These are phyloP conservation scores for Argya squamiceps DNA, from an alignment of 2,797 vertebrate species.

Conservation along the genomic window DNA sequence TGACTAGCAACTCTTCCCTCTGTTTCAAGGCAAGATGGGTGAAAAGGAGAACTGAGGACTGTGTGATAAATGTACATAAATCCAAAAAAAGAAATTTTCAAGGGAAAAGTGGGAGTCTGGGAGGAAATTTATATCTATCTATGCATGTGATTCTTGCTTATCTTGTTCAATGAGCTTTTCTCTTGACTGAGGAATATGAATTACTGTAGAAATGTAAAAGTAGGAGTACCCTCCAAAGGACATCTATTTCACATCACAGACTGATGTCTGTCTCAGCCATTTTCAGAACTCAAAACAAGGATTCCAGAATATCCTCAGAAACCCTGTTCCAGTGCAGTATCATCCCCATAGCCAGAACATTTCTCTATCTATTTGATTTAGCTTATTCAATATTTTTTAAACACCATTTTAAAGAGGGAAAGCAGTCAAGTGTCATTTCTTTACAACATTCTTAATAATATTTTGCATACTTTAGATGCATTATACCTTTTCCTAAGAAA, in stretches of 20 bases:
- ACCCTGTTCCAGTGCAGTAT: not conserved
- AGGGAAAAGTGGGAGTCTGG: not conserved
- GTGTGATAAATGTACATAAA: not conserved
- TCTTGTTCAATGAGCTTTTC: not conserved
- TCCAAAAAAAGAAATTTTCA: not conserved
- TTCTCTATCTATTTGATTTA: not conserved
- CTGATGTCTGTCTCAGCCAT: conserved; percentile 40
- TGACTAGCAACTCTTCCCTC: not conserved
- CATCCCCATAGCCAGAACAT: not conserved
- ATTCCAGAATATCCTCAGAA: conserved; percentile 27
- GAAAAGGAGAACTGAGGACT: not conserved
- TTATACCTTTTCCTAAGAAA: not conserved
- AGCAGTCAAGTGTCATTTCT: not conserved
- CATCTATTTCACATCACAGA: conserved; percentile 45
- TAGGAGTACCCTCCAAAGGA: not conserved
- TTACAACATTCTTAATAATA: not conserved
- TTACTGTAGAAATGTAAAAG: conserved; percentile 1
- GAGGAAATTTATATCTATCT: not conserved
- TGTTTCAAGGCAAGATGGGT: not conserved
- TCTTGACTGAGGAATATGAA: not conserved
- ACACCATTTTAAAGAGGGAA: not conserved
- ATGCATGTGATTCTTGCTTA: not conserved
- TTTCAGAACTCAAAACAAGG: conserved; percentile 23
- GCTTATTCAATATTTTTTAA: not conserved
- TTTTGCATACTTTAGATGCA: not conserved